phyloP scores from a whole-genome alignment of 2,113 vertebrate genomes.

The Scomber scombrus region DNA sequence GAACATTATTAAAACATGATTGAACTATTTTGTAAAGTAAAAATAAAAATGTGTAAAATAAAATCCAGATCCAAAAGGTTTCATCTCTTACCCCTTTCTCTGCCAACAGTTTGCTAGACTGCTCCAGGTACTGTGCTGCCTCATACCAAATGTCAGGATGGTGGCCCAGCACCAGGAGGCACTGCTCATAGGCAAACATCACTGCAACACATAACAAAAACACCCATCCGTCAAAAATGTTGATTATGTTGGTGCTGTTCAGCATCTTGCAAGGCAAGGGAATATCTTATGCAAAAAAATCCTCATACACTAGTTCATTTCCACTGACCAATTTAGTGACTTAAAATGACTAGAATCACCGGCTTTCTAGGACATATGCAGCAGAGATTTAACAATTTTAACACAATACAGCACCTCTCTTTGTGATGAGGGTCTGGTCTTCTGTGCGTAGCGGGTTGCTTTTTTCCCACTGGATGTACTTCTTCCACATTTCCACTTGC shows the following conservation, averaged over 20 bases:
- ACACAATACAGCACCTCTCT: slow-evolving; percentile 88
- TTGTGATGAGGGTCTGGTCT: slow-evolving; percentile 99
- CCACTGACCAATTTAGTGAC: neutral
- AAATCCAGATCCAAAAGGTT: neutral
- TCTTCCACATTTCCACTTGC: slow-evolving; percentile 99
- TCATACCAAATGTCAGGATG: slow-evolving; percentile 99
- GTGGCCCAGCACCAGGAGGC: slow-evolving; percentile 96
- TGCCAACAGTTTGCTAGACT: slow-evolving; percentile 97
- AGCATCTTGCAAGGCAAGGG: no score
- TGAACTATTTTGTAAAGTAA: neutral
- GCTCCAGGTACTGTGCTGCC: slow-evolving; percentile 97
- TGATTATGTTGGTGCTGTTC: no score
- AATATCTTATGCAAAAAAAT: no score
- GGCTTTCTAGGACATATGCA: no score
- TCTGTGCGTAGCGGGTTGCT: slow-evolving; percentile 98
- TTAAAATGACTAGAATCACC: no score
- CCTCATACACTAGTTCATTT: neutral
- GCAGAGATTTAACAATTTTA: neutral
- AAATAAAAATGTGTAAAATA: no score
- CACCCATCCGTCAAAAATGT: no score
- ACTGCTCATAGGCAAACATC: slow-evolving; percentile 99
- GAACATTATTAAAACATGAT: neutral
- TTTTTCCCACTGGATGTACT: slow-evolving; percentile 99
- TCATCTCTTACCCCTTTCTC: slow-evolving; percentile 94
- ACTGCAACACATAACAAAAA: slow-evolving; percentile 83